Percentiles rank a stretch among this genome's conserved stretches.
phyloP scores from a whole-genome alignment of 2,888 invertebrate genomes.

The Chymomyza procnemis region DNA sequence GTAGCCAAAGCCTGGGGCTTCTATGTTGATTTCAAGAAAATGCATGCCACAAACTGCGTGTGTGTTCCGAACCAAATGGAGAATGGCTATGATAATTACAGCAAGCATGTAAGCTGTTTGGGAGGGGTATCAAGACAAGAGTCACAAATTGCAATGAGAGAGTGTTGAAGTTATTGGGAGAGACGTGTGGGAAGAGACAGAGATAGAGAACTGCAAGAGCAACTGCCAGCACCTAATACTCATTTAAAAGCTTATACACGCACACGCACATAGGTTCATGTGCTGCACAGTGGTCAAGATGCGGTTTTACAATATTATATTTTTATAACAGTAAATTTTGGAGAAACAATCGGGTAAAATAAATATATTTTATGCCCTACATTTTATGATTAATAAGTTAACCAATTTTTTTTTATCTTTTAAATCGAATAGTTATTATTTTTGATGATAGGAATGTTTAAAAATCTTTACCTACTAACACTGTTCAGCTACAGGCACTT shows the following conservation, averaged over 20 bases:
- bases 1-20: neutral
- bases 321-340: no score
- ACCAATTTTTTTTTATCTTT: no score
- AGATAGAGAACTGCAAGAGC: neutral
- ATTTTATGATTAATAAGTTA: no score
- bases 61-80: constrained; percentile 70
- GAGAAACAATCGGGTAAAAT: no score
- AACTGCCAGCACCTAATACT: constrained; percentile 17
- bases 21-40: neutral
- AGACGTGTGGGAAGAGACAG: no score
- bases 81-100: constrained; percentile 73
- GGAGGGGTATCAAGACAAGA: neutral
- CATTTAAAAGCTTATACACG: neutral
- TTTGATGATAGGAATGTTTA: no score
- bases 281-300: no score
- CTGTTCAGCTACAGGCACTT: no score
- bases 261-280: neutral
- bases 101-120: constrained; percentile 63
- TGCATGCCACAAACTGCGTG: constrained; percentile 49
- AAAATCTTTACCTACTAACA: no score
- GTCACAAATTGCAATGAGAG: neutral
- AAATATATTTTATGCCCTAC: no score
- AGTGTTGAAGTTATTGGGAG: neutral
- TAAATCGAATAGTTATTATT: no score
- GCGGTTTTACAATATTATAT: no score